Percentiles rank a stretch among this genome's conserved stretches.
Evolutionary conservation across 2,888 invertebrate species (phyloP).

Genomic region (Drosophila tripunctata): DNA sequence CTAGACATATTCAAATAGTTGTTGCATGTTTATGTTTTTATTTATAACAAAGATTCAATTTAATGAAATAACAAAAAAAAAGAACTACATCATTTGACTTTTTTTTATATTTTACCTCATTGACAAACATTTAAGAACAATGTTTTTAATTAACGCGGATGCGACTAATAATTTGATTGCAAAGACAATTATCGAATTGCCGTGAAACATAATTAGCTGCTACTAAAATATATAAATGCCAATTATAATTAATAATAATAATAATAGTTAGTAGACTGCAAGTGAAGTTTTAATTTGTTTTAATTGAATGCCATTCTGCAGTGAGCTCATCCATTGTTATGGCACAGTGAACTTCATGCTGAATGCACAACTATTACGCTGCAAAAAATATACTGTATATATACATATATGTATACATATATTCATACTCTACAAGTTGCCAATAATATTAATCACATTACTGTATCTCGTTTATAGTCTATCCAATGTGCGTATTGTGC

Average conservation of each 20-base stretch:
- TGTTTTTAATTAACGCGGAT: neutral
- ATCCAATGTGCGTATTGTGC: constrained; percentile 89
- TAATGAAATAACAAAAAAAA: too few relatives aligned
- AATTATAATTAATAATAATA: constrained; percentile 35
- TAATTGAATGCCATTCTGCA: constrained; percentile 62
- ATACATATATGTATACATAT: too few relatives aligned
- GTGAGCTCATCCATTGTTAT: constrained; percentile 48
- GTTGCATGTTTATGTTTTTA: neutral
- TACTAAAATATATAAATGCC: constrained; percentile 23
- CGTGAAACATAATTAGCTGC: constrained; percentile 12
- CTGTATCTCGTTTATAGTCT: constrained; percentile 85
- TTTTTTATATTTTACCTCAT: neutral
- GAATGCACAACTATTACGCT: constrained; percentile 65
- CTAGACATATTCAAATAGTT: neutral
- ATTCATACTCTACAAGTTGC: too few relatives aligned
- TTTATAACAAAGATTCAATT: too few relatives aligned
- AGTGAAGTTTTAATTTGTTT: constrained; percentile 48
- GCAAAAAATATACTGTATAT: neutral
- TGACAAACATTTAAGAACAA: neutral
- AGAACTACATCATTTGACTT: neutral
- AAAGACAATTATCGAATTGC: constrained; percentile 26
- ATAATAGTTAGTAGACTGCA: constrained; percentile 31
- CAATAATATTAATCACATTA: too few relatives aligned
- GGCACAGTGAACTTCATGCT: constrained; percentile 65
- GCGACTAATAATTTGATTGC: neutral